Evolutionary conservation across 1,140 invertebrate genomes (phyloP).

Genomic region (Streblospio benedicti): DNA sequence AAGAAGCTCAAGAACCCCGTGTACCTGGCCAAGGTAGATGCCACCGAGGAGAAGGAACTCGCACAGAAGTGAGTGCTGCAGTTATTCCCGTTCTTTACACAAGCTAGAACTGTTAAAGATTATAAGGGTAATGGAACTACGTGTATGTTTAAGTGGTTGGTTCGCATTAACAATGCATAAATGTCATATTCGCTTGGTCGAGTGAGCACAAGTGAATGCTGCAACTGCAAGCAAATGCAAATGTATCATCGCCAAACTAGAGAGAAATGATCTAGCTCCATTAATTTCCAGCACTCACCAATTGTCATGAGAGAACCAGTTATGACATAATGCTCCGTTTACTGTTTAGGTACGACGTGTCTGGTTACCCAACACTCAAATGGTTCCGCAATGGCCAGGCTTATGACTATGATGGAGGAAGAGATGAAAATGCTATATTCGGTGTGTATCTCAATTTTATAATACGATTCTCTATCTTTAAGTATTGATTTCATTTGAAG

Average conservation of each 20-base stretch:
- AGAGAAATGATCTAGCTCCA: not conserved
- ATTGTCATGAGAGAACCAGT: not conserved
- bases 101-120: not conserved
- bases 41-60: slow-evolving; percentile 48
- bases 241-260: not conserved
- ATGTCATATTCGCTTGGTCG: not conserved
- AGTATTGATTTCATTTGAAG: not conserved
- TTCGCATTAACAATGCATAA: not conserved
- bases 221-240: not conserved
- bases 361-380: slow-evolving; percentile 49
- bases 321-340: slow-evolving; percentile 7
- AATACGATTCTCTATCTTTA: not conserved
- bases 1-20: slow-evolving; percentile 64
- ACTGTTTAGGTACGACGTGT: slow-evolving; percentile 37
- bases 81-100: not conserved
- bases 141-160: not conserved
- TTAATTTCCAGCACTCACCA: not conserved
- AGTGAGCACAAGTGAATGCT: not conserved
- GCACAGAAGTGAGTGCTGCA: slow-evolving; percentile 36
- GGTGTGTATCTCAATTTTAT: not conserved
- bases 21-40: slow-evolving; percentile 50
- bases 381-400: slow-evolving; percentile 45
- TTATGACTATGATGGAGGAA: slow-evolving; percentile 47
- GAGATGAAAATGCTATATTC: slow-evolving; percentile 41
- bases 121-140: not conserved